Percentiles rank a stretch among this genome's conserved stretches.
Evolutionary conservation across 2,888 invertebrate species (phyloP).

Genomic region (Ypsolopha scabrella): DNA sequence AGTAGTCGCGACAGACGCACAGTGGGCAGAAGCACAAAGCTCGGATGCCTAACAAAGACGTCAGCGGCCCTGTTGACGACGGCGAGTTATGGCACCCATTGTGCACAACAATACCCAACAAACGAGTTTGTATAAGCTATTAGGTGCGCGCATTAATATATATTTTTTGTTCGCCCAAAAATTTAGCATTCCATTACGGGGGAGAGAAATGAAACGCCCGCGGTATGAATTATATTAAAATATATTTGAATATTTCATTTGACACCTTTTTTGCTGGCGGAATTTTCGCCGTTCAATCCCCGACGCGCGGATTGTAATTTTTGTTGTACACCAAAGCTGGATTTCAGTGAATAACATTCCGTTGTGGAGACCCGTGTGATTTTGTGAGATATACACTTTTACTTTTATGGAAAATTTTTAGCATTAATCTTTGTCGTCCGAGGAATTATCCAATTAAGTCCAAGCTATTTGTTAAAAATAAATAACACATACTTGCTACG

Average conservation of each 20-base stretch:
- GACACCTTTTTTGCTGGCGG: conserved; percentile 68
- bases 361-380: conserved; percentile 43
- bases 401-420: conserved; percentile 3
- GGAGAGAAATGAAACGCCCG: conserved; percentile 71
- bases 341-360: conserved; percentile 68
- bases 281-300: conserved; percentile 62
- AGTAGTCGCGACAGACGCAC: background rate
- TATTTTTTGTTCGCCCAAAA: conserved; percentile 70
- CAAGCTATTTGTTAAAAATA: too few relatives aligned
- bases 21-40: conserved; percentile 37
- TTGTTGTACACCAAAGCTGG: conserved; percentile 60
- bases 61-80: conserved; percentile 68
- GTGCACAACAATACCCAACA: conserved; percentile 70
- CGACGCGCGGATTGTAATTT: conserved; percentile 57
- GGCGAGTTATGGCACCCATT: conserved; percentile 70
- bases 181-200: conserved; percentile 71
- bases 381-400: conserved; percentile 3
- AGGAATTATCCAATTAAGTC: too few relatives aligned
- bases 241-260: conserved; percentile 72
- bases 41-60: conserved; percentile 65
- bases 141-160: conserved; percentile 72
- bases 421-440: background rate
- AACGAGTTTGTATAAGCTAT: conserved; percentile 72
- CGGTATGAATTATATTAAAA: conserved; percentile 72
- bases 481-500: too few relatives aligned